These are phyloP conservation scores for Tinamus guttatus DNA, from an alignment of 2,113 vertebrate genomes.

Conservation along the genomic window DNA sequence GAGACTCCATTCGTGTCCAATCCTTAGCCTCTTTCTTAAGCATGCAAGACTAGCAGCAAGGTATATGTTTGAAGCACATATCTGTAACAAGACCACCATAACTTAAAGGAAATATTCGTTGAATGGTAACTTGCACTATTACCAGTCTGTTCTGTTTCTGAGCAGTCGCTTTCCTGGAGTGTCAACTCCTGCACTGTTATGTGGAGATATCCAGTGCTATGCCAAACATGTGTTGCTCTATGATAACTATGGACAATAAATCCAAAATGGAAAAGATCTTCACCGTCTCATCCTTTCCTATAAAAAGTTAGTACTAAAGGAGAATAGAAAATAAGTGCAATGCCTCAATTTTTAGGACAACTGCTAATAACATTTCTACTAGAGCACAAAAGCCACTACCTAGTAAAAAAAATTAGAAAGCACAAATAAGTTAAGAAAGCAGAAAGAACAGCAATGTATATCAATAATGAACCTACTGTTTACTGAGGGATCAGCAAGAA, in stretches of 20 bases:
- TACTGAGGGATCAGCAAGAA: conserved; percentile 68
- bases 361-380: conserved; percentile 48
- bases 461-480: conserved; percentile 66
- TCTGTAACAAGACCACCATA: neutral
- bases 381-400: conserved; percentile 36
- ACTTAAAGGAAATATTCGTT: neutral
- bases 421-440: neutral
- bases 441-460: conserved; percentile 69
- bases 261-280: conserved; percentile 27
- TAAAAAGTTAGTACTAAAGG: conserved; percentile 22
- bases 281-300: neutral
- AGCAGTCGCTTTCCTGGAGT: neutral
- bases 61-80: neutral
- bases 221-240: neutral
- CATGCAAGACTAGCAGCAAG: neutral
- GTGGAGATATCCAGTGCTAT: neutral
- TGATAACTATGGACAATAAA: conserved; percentile 7
- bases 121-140: neutral
- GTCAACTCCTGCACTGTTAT: neutral
- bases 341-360: conserved; percentile 11
- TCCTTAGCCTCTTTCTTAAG: neutral
- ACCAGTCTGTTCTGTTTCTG: neutral
- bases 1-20: neutral
- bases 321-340: conserved; percentile 46
- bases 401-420: conserved; percentile 59